phyloP scores from a whole-genome alignment of 2,888 invertebrate genomes.

The Galerucella pusilla region DNA sequence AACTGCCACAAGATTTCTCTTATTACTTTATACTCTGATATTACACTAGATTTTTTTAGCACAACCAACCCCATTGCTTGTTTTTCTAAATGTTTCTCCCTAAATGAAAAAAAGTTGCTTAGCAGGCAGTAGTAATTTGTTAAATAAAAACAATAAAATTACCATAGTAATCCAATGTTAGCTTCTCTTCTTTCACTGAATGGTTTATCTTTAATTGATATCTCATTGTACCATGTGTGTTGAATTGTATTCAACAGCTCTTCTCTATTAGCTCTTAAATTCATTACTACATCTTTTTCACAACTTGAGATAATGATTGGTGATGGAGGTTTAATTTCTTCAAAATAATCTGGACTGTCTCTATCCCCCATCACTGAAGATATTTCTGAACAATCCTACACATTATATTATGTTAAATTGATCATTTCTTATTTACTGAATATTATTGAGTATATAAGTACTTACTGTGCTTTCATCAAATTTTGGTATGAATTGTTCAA shows the following conservation, averaged over 20 bases:
- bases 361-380: constrained; percentile 39
- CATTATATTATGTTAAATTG: constrained; percentile 8
- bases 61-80: constrained; percentile 54
- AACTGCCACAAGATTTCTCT: constrained; percentile 63
- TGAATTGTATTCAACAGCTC: constrained; percentile 56
- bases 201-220: constrained; percentile 52
- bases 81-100: constrained; percentile 57
- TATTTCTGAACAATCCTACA: constrained; percentile 44
- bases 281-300: constrained; percentile 47
- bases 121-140: neutral
- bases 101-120: constrained; percentile 38
- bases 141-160: constrained; percentile 34
- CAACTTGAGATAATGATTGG: constrained; percentile 42
- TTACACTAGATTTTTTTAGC: constrained; percentile 52
- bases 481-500: constrained; percentile 53
- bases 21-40: constrained; percentile 62
- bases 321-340: constrained; percentile 6
- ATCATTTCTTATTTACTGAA: neutral
- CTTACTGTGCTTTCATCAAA: constrained; percentile 51
- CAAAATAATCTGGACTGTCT: constrained; percentile 24
- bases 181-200: constrained; percentile 56
- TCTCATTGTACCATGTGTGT: constrained; percentile 58
- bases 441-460: constrained; percentile 11
- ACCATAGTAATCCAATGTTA: constrained; percentile 60
- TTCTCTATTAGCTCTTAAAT: constrained; percentile 50